Base-by-base conservation (phyloP, 2,797 vertebrate species). In the Aulostomus chinensis region DNA sequence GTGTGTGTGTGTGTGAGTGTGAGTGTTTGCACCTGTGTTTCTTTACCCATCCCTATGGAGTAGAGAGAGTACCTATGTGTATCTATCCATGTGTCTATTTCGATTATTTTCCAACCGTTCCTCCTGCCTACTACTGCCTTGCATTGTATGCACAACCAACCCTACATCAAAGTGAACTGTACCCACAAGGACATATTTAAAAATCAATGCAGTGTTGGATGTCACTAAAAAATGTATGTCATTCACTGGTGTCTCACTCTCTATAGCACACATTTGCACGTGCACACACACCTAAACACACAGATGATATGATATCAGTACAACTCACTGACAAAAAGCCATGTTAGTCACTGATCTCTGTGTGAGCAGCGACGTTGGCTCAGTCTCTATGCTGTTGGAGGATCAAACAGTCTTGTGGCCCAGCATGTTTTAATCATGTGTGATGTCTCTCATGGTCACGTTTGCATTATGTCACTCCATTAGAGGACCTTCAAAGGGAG, bases 81-180 rank as follows among this genome's bases (percentile, higher is more conserved):
- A 16, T 53, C 12, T 52, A 10, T 67, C 42, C 3, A 12, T 53
- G 37, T 33, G 61, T 63, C 56, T 47, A 24, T 73, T 76, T 62
- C 45, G 78, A 58, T 78, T 81, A 70, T 61, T 70, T 66, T 38
- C 33, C 35, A 31, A 36, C 29, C 26, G 4, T 60, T 50, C 62
- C 54, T 49, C 51, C 57, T 59, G 45, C 49, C 41, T 66, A 54
- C 33, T 43, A 58, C 50, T 58, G 42, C 34, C 1, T 48, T 69
- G 60, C 59, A 83, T 80, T 74, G 66, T 71, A 61, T 78, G 64
- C 73, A 70, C 47, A 80, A 67, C 30, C 66, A 76, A 38, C 36
- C 24, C 22, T 57, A 83, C 74, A 79, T 84, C 81, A 86, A 88
- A 84, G 78, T 76, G 67, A 81, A 64, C 36, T 68, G 36, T 74